Percentiles rank a stretch among this genome's conserved stretches.
phyloP scores from a whole-genome alignment of 2,888 invertebrate species.

The Xanthorhoe designata region DNA sequence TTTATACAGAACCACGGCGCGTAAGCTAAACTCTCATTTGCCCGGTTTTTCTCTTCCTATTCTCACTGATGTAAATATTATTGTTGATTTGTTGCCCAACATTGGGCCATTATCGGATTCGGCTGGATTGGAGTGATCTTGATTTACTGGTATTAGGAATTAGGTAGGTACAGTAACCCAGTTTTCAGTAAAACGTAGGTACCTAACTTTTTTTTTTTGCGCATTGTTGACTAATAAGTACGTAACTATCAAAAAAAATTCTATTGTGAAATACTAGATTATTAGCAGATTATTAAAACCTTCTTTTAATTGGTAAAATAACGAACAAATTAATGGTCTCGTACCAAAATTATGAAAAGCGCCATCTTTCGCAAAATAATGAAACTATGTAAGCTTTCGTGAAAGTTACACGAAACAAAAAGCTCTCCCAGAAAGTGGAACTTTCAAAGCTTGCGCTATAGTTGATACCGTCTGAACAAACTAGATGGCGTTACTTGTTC shows the following conservation, averaged over 20 bases:
- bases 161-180: slow-evolving; percentile 16
- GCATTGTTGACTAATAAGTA: not conserved
- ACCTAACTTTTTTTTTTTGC: not conserved
- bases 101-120: slow-evolving; percentile 36
- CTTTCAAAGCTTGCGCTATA: slow-evolving; percentile 8
- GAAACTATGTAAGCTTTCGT: slow-evolving; percentile 21
- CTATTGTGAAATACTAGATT: too few relatives aligned
- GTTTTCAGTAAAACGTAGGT: slow-evolving; percentile 6
- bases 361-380: slow-evolving; percentile 20
- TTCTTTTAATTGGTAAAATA: too few relatives aligned
- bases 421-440: slow-evolving; percentile 6
- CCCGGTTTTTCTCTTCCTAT: slow-evolving; percentile 11
- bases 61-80: slow-evolving; percentile 41
- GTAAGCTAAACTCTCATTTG: slow-evolving; percentile 6
- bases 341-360: not conserved
- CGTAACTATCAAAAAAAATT: too few relatives aligned
- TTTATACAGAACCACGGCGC: slow-evolving; percentile 27
- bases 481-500: slow-evolving; percentile 28
- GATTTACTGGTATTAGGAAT: slow-evolving; percentile 33
- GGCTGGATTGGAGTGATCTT: slow-evolving; percentile 36
- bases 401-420: not conserved
- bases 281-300: too few relatives aligned
- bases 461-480: not conserved
- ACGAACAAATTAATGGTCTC: too few relatives aligned
- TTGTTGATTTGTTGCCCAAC: slow-evolving; percentile 44